These are phyloP conservation scores for Miltochrista miniata DNA, from an alignment of 2,888 invertebrate genomes.

Conservation along the genomic window DNA sequence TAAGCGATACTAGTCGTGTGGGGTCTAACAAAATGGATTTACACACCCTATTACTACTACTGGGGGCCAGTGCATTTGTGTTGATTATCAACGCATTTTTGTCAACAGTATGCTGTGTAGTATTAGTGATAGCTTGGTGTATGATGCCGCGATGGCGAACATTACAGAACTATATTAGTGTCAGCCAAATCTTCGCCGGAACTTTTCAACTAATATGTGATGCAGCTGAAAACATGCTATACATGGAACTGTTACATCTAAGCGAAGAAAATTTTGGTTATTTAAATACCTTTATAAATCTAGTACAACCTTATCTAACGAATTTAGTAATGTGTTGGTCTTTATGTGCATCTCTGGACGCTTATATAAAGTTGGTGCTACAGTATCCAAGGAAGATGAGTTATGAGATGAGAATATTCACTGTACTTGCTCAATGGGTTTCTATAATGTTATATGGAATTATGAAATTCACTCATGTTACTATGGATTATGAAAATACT, in stretches of 20 bases:
- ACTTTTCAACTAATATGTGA: slow-evolving; percentile 1
- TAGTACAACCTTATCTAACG: not conserved
- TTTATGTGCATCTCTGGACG: slow-evolving; percentile 16
- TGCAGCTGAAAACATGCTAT: too few relatives aligned
- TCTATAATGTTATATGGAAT: slow-evolving; percentile 6
- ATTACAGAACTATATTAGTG: slow-evolving; percentile 9
- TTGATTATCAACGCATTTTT: not conserved
- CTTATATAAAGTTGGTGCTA: slow-evolving; percentile 25
- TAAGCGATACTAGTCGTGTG: too few relatives aligned
- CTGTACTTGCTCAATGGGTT: not conserved
- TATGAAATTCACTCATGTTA: not conserved
- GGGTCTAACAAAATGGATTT: too few relatives aligned
- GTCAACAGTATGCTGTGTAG: slow-evolving; percentile 2
- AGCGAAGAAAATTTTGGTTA: not conserved
- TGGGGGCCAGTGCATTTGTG: too few relatives aligned
- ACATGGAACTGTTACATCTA: too few relatives aligned
- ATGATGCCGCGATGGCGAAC: slow-evolving; percentile 12
- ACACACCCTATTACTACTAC: too few relatives aligned
- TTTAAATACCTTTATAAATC: not conserved
- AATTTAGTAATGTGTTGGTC: slow-evolving; percentile 6
- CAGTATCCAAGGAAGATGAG: slow-evolving; percentile 19
- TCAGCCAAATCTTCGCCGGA: slow-evolving; percentile 9
- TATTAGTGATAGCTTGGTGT: slow-evolving; percentile 6
- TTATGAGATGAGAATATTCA: slow-evolving; percentile 20
- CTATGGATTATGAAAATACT: slow-evolving; percentile 4